Evolutionary conservation across 1,140 invertebrate species (phyloP).

Genomic region (Bombyx mandarina): DNA sequence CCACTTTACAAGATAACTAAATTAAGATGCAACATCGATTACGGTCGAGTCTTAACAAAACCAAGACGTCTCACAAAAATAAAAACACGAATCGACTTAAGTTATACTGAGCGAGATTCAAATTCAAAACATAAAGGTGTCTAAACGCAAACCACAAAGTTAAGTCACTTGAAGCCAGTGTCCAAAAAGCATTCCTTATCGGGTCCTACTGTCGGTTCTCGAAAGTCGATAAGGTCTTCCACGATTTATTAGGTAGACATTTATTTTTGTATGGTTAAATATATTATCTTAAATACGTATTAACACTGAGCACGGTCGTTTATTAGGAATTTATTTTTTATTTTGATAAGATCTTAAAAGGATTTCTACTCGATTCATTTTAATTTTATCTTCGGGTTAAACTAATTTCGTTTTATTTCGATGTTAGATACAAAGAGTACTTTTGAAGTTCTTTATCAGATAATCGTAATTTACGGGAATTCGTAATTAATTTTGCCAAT

Average conservation of each 20-base stretch:
- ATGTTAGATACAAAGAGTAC: background rate
- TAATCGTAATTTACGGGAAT: too few relatives aligned
- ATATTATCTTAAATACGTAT: slow-evolving; percentile 68
- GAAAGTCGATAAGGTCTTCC: slow-evolving; percentile 51
- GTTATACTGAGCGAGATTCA: slow-evolving; percentile 10
- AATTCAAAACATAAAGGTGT: slow-evolving; percentile 13
- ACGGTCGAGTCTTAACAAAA: slow-evolving; percentile 29
- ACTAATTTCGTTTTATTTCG: slow-evolving; percentile 7
- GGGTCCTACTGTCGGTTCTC: slow-evolving; percentile 46
- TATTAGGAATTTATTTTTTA: slow-evolving; percentile 26
- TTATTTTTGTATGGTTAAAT: slow-evolving; percentile 59
- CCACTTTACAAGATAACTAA: slow-evolving; percentile 60
- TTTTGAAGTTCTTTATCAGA: background rate
- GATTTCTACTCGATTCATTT: slow-evolving; percentile 3
- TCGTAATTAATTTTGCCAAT: too few relatives aligned
- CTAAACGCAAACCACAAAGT: slow-evolving; percentile 41
- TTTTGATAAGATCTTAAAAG: slow-evolving; percentile 10
- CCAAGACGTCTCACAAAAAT: slow-evolving; percentile 25
- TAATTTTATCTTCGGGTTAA: slow-evolving; percentile 6
- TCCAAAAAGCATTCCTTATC: slow-evolving; percentile 46
- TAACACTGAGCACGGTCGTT: slow-evolving; percentile 53
- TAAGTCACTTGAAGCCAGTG: slow-evolving; percentile 21
- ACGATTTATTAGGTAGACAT: slow-evolving; percentile 63
- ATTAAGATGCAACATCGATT: slow-evolving; percentile 65
- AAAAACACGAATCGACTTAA: slow-evolving; percentile 14